Conservation (phyloP, 2,888 invertebrate genomes). For the Micoletzkya japonica region DNA sequence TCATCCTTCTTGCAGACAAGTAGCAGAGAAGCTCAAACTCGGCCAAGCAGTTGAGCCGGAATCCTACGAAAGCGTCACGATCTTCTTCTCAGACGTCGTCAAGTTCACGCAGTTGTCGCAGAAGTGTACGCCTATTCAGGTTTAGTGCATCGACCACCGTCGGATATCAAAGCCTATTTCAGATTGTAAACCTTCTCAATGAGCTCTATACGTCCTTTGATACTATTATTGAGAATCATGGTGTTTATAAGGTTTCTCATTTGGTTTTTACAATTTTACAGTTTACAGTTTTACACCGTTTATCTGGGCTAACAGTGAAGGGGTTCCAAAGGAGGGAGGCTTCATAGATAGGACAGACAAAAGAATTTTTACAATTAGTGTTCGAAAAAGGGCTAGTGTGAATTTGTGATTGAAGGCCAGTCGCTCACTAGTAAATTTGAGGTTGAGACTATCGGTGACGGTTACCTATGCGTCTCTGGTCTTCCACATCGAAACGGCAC, state of each 20-base stretch:
- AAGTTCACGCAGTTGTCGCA: constrained; percentile 57
- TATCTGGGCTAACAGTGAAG: no score
- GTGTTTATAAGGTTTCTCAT: constrained; percentile 53
- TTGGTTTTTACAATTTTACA: no score
- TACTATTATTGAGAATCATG: constrained; percentile 53
- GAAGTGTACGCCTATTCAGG: constrained; percentile 59
- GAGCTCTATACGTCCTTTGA: constrained; percentile 57
- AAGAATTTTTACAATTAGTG: no score
- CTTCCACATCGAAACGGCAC: constrained; percentile 54
- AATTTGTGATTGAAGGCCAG: no score
- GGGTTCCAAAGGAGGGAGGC: no score
- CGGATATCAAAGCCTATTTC: no score
- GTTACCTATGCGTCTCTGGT: constrained; percentile 60
- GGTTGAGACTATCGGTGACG: constrained; percentile 62
- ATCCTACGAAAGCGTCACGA: constrained; percentile 55
- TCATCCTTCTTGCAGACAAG: constrained; percentile 45
- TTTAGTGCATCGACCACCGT: no score
- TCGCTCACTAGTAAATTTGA: no score
- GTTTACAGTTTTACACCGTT: no score
- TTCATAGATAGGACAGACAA: neutral
- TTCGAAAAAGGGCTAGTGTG: no score
- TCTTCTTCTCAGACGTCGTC: constrained; percentile 61
- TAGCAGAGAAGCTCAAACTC: constrained; percentile 56
- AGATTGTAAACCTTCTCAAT: constrained; percentile 56
- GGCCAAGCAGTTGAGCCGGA: constrained; percentile 60